Base-by-base conservation (phyloP, 2,113 vertebrate genomes). In the Forbesichthys agassizii region DNA sequence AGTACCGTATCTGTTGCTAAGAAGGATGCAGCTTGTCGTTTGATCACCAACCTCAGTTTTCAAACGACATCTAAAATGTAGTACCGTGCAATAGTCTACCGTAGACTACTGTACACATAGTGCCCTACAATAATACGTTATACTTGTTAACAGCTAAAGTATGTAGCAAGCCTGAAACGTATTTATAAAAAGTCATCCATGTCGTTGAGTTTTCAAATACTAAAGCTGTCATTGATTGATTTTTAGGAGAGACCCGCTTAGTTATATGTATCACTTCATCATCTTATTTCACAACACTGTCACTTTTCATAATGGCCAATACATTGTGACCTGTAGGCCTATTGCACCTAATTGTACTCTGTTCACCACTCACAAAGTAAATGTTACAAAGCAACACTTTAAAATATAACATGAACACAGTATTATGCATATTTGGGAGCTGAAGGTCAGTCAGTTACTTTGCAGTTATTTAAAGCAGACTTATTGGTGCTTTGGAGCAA, bases 381-480 rank as follows among this genome's bases (percentile, higher is more conserved):
- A 2, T 27, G 27, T 27, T 27, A 27, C 27, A 84, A 86, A 87
- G 87, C 88, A 90, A 90, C 84, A 48, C 70, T 64, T 61, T 79
- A 42, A n/a, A 48, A 66, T 48, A 47, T 33, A 58, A 48, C 13
- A 65, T 58, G 27, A 27, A 27, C 27, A 27, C 60, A 68, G 33
- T 10, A 64, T 61, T 58, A 60, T 66, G 74, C 62, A 69, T 42
- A 42, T 72, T 53, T 18, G 72, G 57, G 47, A 66, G 71, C 48
- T 86, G 86, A 92, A 93, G 90, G 92, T 91, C 90, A 91, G 77
- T 42, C 79, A 27, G 86, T 91, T 90, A 92, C 90, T 82, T 89
- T 92, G 91, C 91, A 86, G 87, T 79, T 71, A 61, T 85, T 80
- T 81, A 57, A 81, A 85, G 82, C 65, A 74, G 55, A 70, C 64